Evolutionary conservation across 92 coral and sea anemone species (phyloP), one percentile per base, ranked within the genome.

Genomic region (Porites rus): DNA sequence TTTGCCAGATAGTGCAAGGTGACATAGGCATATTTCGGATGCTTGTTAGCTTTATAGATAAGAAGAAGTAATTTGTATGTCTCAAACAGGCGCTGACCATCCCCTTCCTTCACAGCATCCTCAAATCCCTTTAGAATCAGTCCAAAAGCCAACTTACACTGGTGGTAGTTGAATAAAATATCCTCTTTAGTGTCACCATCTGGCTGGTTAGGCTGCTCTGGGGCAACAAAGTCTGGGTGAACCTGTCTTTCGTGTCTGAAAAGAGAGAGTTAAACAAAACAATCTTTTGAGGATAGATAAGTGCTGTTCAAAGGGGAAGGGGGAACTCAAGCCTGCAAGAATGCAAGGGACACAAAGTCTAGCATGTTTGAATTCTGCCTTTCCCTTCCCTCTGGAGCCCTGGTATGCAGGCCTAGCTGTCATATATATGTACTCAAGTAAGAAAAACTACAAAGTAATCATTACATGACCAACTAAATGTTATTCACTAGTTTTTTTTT

Each of bases 101-200:
- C 90, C 1, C 95, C 93, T 83, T 90, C 92, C 56, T 81, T 89
- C 16, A 89, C 83, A 14, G 92, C 90, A 92, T 92, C 92, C 82
- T 92, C 90, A 86, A 89, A 89, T 51, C 83, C 80, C 91, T 80
- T 85, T 2, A 92, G 74, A 1, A 67, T 25, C 8, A 89, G 69
- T 12, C 95, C 92, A 92, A 85, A 88, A 7, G 80, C 59, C 86
- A 92, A 3, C 74, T 88, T 91, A 11, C 51, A 14, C 72, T 81
- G 92, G 74, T 93, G 94, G 54, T 93, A 90, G 75, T 93, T 93
- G 78, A 25, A 93, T 7, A 87, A 6, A 74, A 61, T 71, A 62
- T 93, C 96, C 24, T 89, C 91, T 52, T 61, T 61, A n/a, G 65
- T 0, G 65, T 61, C 65, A 2, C 18, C 65, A 13, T 17, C 16